Base-by-base conservation (phyloP, 2,888 invertebrate genomes). In the Rhamphomyia laevipes region DNA sequence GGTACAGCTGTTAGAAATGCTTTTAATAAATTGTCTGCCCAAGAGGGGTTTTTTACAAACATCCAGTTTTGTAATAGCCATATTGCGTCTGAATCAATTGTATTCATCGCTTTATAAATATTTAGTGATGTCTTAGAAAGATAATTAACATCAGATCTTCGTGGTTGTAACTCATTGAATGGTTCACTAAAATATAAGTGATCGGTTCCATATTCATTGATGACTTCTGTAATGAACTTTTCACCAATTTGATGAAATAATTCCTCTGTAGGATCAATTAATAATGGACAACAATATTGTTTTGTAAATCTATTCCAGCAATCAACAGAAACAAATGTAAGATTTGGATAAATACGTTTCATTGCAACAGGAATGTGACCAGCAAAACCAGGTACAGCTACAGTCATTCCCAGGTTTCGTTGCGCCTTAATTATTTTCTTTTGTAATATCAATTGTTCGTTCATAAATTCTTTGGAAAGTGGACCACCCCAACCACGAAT, bases 1-100 rank as follows among this genome's bases (percentile, higher is more conserved):
- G 87, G 87, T 1, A 90, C 83, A 2, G 88, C 79, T 3, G 82
- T 86, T 13, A 95, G 62, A 57, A 90, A 82, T 2, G 86, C 77
- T 64, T 82, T 69, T 5, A 84, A 84, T 61, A 80, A 76, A 1
- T 74, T 64, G 23, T 73, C 63, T 2, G 79, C 78, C 90, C 90
- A 91, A 18, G 72, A 58, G 15, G 74, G 69, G 56, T 81, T 77
- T 54, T 77, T 74, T 1, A 81, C 76, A 63, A 92, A 90, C 73
- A 89, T 75, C 92, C 92, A 93, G 44, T 84, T 87, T 69, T 92
- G 93, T 64, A 91, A 73, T 48, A 88, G 81, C 95, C 95, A 96
- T 49, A 94, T 77, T 1, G 92, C 89, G 15, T 82, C 61, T 0
- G 76, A 68, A 69, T 96, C 95, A 4, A 78, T 79, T 13, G 69